Percentiles rank a stretch among this genome's conserved stretches.
Evolutionary conservation across 1,140 invertebrate genomes (phyloP).

Genomic region (Nomia melanderi): DNA sequence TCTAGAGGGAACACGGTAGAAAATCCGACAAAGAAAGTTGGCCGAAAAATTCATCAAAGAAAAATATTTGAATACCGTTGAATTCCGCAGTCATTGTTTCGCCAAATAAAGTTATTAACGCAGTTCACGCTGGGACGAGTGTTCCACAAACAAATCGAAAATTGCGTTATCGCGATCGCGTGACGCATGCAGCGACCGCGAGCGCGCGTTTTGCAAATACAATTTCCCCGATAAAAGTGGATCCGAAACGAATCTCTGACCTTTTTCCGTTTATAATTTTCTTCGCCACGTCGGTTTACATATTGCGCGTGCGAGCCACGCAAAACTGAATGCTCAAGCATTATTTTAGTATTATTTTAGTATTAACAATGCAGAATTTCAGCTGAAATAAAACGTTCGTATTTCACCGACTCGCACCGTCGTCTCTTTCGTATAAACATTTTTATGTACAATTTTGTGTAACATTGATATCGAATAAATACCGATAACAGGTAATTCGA

Average conservation of each 20-base stretch:
- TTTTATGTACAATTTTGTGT: no score
- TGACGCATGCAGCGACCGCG: conserved; percentile 28
- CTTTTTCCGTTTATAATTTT: conserved; percentile 11
- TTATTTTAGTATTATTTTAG: not conserved
- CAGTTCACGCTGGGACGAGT: not conserved
- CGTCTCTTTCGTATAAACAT: no score
- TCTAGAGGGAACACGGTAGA: no score
- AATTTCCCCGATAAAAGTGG: conserved; percentile 26
- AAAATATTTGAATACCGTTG: not conserved
- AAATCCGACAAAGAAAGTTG: no score
- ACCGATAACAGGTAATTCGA: no score
- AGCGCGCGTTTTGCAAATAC: conserved; percentile 1
- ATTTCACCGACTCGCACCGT: no score
- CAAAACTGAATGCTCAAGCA: not conserved
- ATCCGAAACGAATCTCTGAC: conserved; percentile 7
- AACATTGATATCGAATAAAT: no score
- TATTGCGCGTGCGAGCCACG: not conserved
- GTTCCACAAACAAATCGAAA: conserved; percentile 22
- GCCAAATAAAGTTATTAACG: conserved; percentile 22
- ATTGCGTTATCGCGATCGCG: conserved; percentile 6
- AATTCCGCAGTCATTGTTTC: not conserved
- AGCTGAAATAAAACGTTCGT: no score
- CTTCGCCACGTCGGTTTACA: not conserved
- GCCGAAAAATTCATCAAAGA: no score
- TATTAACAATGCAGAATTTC: not conserved